Conservation (phyloP, 2,797 vertebrate genomes). For the Platalea minor region DNA sequence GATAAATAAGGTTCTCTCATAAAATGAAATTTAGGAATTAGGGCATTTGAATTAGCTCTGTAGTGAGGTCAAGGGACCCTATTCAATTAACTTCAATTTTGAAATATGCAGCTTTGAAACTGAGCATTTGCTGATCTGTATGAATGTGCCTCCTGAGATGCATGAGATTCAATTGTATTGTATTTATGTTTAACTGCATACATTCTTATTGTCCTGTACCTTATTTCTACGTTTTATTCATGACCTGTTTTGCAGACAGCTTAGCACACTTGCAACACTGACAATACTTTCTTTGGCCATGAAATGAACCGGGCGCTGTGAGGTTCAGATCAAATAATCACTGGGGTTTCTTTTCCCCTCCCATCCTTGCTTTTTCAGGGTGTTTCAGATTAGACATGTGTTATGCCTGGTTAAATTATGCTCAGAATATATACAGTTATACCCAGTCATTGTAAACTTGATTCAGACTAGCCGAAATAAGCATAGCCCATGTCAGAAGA, state of each 20-base stretch:
- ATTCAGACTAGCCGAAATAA: neutral
- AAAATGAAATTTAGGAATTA: neutral
- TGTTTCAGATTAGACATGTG: neutral
- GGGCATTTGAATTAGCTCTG: neutral
- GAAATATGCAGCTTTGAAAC: neutral
- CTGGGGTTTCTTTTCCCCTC: rapidly evolving
- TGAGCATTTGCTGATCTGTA: neutral
- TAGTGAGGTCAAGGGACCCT: neutral
- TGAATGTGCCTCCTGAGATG: neutral
- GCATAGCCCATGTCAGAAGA: neutral
- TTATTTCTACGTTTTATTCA: neutral
- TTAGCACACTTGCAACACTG: neutral
- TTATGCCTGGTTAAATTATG: neutral
- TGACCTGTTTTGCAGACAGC: neutral
- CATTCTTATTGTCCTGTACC: neutral
- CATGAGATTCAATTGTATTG: neutral
- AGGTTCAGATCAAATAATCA: neutral
- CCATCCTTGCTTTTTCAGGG: neutral
- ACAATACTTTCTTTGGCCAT: neutral
- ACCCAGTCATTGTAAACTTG: neutral
- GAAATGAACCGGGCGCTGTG: neutral
- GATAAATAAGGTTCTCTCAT: neutral
- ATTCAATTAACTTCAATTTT: neutral
- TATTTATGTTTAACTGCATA: neutral
- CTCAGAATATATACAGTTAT: neutral